Evolutionary conservation across 1,140 invertebrate species (phyloP).

Genomic region (Ladona fulva): DNA sequence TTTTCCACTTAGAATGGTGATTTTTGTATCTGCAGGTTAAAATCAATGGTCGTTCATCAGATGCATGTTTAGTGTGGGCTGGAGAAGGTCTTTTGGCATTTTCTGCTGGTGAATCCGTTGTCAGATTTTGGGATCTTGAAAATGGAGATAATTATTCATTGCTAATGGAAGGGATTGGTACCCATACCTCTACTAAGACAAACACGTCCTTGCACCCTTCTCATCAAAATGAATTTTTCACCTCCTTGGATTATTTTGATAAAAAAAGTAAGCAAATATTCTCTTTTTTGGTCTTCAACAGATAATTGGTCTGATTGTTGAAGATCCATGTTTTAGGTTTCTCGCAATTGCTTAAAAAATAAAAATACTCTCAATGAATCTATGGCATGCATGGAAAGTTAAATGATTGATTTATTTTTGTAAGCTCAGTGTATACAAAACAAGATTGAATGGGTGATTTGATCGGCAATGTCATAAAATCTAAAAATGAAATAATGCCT

Average conservation of each 20-base stretch:
- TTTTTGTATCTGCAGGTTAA: constrained; percentile 49
- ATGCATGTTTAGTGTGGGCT: constrained; percentile 57
- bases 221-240: constrained; percentile 55
- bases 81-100: constrained; percentile 62
- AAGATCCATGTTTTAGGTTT: too few relatives aligned
- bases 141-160: constrained; percentile 67
- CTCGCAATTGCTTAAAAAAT: too few relatives aligned
- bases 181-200: neutral
- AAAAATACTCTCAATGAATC: too few relatives aligned
- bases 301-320: too few relatives aligned
- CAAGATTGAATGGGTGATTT: too few relatives aligned
- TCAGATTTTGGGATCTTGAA: constrained; percentile 89
- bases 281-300: neutral
- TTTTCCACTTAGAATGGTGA: too few relatives aligned
- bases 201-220: constrained; percentile 12
- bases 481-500: too few relatives aligned
- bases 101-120: constrained; percentile 63
- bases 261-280: constrained; percentile 26
- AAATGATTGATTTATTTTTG: too few relatives aligned
- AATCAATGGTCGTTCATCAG: constrained; percentile 57
- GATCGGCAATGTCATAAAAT: too few relatives aligned
- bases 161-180: neutral
- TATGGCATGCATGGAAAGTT: too few relatives aligned
- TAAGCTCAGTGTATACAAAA: too few relatives aligned
- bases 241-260: constrained; percentile 56